Base-by-base conservation (phyloP, 23 tunicate genomes). In the Diplosoma virens region DNA sequence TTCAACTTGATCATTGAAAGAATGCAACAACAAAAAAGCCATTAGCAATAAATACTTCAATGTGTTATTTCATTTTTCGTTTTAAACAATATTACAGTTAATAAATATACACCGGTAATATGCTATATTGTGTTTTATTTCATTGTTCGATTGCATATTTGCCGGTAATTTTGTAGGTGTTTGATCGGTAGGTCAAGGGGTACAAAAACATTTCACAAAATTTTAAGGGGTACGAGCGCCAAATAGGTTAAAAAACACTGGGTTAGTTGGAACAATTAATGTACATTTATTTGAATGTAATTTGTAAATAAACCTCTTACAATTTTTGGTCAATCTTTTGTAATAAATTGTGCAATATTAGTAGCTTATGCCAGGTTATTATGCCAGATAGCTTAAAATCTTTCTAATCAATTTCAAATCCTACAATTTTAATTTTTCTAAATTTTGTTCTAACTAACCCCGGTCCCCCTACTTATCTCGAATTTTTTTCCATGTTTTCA, bases 11-110 rank as follows among this genome's bases (percentile, higher is more conserved):
- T 56, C 63, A 56, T 20, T 56, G 63, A 56, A 56, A 56, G 63
- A 56, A 56, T 56, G 63, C 63, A 56, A 56, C 63, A 56, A 56
- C 63, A 56, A 56, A 56, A 56, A n/a, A 56, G 63, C 63, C 63
- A 56, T 56, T 56, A 56, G 63, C 63, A 56, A 56, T 56, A 56
- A 56, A 56, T 56, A 56, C 20, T 56, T 56, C 63, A 56, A 56
- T 56, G 63, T 20, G 63, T 56, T 11, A 56, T 56, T 56, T 11
- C 21, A 56, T 56, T 56, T n/a, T 56, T 56, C 25, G 63, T 11
- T 56, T 16, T 56, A 25, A 56, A 56, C 21, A 56, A 56, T 56
- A 56, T 56, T 56, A 56, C 63, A 20, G 24, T 56, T 56, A 56
- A 56, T 56, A 56, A 56, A 56, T 56, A 56, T 56, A 56, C 63